Conservation (phyloP, 2,113 vertebrate genomes). For the Lamprotornis superbus region DNA sequence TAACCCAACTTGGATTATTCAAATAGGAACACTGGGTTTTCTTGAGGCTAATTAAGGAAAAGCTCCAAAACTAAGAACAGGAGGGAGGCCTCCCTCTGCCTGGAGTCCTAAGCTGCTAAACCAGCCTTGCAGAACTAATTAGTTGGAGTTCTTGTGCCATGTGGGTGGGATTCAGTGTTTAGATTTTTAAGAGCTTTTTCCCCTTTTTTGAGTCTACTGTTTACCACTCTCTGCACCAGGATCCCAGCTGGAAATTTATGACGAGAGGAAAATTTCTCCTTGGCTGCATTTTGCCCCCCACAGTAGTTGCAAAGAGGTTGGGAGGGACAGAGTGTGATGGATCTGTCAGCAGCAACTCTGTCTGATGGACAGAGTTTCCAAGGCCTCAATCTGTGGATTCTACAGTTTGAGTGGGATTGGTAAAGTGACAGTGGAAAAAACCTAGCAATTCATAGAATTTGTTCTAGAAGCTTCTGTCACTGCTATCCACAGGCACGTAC, state of each 20-base stretch:
- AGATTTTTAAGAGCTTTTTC: constrained; percentile 41
- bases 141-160: constrained; percentile 25
- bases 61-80: constrained; percentile 17
- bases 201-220: constrained; percentile 18
- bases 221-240: background rate
- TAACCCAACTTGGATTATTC: constrained; percentile 66
- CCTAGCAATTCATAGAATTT: background rate
- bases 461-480: background rate
- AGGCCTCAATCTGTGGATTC: background rate
- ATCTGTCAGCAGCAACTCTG: background rate
- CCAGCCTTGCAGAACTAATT: constrained; percentile 65
- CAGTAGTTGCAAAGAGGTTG: background rate
- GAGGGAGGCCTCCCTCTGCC: constrained; percentile 28
- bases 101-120: constrained; percentile 21
- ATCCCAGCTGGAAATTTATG: constrained; percentile 20
- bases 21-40: constrained; percentile 52
- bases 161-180: constrained; percentile 36
- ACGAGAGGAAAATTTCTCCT: background rate
- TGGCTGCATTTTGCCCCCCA: background rate
- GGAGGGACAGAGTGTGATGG: background rate
- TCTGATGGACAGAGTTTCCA: background rate
- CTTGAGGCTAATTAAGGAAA: constrained; percentile 67
- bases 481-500: background rate
- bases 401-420: background rate
- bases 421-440: background rate